Evolutionary conservation across 1,140 invertebrate species (phyloP).

Genomic region (Anthonomus grandis): DNA sequence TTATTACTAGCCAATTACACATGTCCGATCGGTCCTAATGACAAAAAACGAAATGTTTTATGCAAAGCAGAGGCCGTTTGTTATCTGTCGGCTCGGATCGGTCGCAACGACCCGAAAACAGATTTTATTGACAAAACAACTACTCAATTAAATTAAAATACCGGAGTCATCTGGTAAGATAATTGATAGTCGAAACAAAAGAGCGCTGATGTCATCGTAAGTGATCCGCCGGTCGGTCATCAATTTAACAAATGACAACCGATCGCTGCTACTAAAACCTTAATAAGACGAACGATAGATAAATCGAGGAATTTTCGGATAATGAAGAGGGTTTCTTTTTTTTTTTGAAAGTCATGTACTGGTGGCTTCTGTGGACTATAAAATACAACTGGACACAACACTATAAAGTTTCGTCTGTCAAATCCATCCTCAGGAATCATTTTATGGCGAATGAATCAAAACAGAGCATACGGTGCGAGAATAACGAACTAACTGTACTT

Average conservation of each 20-base stretch:
- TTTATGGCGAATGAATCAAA: no score
- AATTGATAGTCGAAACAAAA: slow-evolving; percentile 23
- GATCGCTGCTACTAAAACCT: slow-evolving; percentile 12
- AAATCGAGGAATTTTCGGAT: slow-evolving; percentile 10
- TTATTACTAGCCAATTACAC: no score
- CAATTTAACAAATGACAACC: slow-evolving; percentile 5
- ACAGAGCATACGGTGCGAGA: not conserved
- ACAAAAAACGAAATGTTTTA: slow-evolving; percentile 8
- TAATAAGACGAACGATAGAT: slow-evolving; percentile 10
- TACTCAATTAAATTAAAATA: slow-evolving; percentile 26
- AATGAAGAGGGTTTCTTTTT: no score
- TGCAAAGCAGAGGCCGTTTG: slow-evolving; percentile 4
- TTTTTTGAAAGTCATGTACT: no score
- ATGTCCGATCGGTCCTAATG: no score
- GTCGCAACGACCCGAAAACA: slow-evolving; percentile 14
- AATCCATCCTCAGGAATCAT: no score
- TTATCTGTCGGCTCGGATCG: slow-evolving; percentile 2
- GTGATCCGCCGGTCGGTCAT: slow-evolving; percentile 16
- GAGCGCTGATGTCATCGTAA: slow-evolving; percentile 21
- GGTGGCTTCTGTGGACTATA: no score
- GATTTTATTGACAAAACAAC: slow-evolving; percentile 24
- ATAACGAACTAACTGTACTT: no score
- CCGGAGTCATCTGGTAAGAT: slow-evolving; percentile 7
- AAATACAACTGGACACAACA: no score
- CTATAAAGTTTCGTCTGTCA: no score